These are phyloP conservation scores for Helicoverpa armigera DNA, from an alignment of 1,140 invertebrate species.

Conservation along the genomic window DNA sequence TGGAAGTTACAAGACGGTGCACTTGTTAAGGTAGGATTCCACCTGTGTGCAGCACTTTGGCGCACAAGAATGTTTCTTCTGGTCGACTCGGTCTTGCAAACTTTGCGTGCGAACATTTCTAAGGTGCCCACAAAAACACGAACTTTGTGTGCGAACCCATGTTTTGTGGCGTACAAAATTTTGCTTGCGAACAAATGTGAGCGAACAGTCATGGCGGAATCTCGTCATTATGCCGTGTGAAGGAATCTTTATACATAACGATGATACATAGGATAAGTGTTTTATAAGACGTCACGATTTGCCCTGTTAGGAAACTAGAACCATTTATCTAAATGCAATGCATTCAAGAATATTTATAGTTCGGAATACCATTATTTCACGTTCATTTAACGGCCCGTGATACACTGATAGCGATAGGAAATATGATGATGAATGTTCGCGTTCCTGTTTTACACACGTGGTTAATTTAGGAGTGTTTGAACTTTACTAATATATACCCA, in stretches of 20 bases:
- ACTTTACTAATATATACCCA: too few species aligned
- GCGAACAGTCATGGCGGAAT: too few species aligned
- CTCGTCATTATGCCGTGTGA: neutral
- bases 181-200: too few species aligned
- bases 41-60: too few species aligned
- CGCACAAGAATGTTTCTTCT: too few species aligned
- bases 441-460: neutral
- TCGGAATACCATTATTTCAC: neutral
- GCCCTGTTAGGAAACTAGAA: conserved; percentile 26
- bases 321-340: conserved; percentile 31
- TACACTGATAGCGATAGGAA: neutral
- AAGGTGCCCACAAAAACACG: too few species aligned
- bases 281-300: neutral
- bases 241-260: neutral
- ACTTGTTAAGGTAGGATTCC: too few species aligned
- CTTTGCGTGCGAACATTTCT: too few species aligned
- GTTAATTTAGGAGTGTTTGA: neutral
- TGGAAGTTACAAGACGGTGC: too few species aligned
- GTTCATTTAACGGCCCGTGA: neutral
- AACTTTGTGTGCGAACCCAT: too few species aligned
- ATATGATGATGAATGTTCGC: neutral
- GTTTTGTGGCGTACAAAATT: too few species aligned
- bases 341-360: conserved; percentile 19
- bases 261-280: conserved; percentile 17
- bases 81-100: too few species aligned